Base-by-base conservation (phyloP, 2,888 invertebrate genomes). In the Lochmaea crataegi region DNA sequence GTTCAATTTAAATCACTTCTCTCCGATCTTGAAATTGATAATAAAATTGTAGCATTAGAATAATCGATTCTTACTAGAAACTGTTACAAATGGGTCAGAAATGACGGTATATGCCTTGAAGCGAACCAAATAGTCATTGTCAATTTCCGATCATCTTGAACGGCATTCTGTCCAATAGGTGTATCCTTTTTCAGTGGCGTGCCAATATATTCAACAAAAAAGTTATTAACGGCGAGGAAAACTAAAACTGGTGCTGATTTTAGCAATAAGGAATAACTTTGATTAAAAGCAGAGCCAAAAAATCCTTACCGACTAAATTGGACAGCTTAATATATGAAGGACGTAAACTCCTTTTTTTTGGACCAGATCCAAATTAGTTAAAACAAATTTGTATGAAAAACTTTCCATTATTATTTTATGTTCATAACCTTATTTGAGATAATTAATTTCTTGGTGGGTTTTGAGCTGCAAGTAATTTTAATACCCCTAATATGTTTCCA, bases 11-110 rank as follows among this genome's bases (percentile, higher is more conserved):
- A 26, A 26, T 26, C 26, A 26, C 18, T 51, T 12, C 48, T 60
- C 26, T 14, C 41, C 51, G 61, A 26, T 32, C 63, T 16, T 41
- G n/a, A 48, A 68, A 61, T 68, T 68, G 68, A 68, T 68, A 63
- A 61, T 61, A 51, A 14, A 68, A 68, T 68, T 68, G 61, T 61
- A 63, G 51, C 60, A 51, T 60, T 68, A 48, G 60, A 68, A 68
- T 68, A 61, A 68, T 14, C 22, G 38, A n/a, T 68, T 10, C 18
- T 38, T 26, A 26, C 26, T 4, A 68, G 38, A 22, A 51, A 63
- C 61, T 68, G 22, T 68, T 61, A 61, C 61, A 68, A 68, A 68
- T 68, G 48, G 68, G 68, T 68, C 68, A 68, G 68, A 68, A 51
- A 68, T 51, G 61, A 42, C 68, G 68, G 68, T 61, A 63, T 53